Evolutionary conservation across 1,140 invertebrate species (phyloP).

Genomic region (Calephelis nemesis): DNA sequence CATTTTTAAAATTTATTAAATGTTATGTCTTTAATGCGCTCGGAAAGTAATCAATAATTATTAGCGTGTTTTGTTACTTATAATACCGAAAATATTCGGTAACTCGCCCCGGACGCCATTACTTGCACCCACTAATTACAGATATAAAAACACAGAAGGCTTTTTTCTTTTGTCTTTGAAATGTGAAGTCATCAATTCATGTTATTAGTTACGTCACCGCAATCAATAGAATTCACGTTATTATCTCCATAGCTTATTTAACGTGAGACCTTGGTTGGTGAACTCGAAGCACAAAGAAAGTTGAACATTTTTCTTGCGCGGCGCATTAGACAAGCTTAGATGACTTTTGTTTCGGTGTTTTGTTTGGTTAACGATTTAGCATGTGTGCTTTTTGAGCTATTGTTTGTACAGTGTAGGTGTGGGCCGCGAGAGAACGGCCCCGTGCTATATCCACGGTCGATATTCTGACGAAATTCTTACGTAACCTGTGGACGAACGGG

Average conservation of each 20-base stretch:
- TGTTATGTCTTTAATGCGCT: too few relatives aligned
- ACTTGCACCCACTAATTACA: too few relatives aligned
- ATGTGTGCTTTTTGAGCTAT: slow-evolving; percentile 43
- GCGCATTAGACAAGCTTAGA: slow-evolving; percentile 6
- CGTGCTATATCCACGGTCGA: slow-evolving; percentile 67
- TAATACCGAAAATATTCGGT: too few relatives aligned
- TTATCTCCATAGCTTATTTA: slow-evolving; percentile 12
- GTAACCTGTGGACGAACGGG: slow-evolving; percentile 54
- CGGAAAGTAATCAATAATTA: too few relatives aligned
- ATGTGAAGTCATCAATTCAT: slow-evolving; percentile 6
- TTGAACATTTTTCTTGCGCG: slow-evolving; percentile 16
- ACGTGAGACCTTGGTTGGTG: slow-evolving; percentile 19
- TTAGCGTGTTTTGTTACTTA: too few relatives aligned
- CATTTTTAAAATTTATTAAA: too few relatives aligned
- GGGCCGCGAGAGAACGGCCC: slow-evolving; percentile 64
- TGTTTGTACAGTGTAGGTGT: slow-evolving; percentile 66
- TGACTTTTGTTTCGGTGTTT: slow-evolving; percentile 21
- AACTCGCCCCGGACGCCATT: too few relatives aligned
- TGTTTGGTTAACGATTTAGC: slow-evolving; percentile 59
- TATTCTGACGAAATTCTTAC: slow-evolving; percentile 65
- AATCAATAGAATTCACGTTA: slow-evolving; percentile 8
- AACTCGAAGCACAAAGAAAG: slow-evolving; percentile 23
- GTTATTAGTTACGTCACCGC: slow-evolving; percentile 10
- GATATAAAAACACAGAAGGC: not conserved
- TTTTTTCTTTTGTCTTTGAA: slow-evolving; percentile 9